Evolutionary conservation across 2,113 vertebrate species (phyloP).

Genomic region (Apus apus): DNA sequence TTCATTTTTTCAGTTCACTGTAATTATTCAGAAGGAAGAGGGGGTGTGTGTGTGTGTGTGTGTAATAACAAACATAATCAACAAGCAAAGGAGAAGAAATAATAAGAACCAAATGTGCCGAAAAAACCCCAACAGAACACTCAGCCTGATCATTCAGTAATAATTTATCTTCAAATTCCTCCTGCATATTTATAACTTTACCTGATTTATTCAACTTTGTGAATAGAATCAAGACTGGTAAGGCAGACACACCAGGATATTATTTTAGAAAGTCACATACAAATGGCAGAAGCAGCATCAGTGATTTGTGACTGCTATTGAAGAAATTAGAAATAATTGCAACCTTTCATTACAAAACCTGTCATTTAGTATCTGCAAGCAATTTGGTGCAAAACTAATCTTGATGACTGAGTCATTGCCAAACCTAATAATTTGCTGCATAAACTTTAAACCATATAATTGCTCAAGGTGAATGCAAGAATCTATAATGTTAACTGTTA

Average conservation of each 20-base stretch:
- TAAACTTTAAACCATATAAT: constrained; percentile 44
- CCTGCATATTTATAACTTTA: not conserved
- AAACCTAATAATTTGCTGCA: constrained; percentile 39
- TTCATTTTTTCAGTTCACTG: not conserved
- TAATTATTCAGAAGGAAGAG: not conserved
- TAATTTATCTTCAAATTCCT: constrained; percentile 1
- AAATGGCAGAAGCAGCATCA: constrained; percentile 25
- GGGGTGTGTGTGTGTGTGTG: too few species aligned
- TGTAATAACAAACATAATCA: not conserved
- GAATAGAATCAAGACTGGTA: not conserved
- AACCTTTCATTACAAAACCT: constrained; percentile 54
- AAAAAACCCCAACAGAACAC: not conserved
- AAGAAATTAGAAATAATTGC: constrained; percentile 66
- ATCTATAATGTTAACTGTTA: not conserved
- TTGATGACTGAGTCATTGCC: constrained; percentile 38
- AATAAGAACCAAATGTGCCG: not conserved
- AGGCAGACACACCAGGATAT: not conserved
- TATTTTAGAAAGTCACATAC: constrained; percentile 8
- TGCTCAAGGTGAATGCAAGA: constrained; percentile 44
- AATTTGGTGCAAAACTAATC: constrained; percentile 39
- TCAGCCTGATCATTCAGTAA: not conserved
- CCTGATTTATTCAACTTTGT: not conserved
- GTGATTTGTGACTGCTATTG: constrained; percentile 33
- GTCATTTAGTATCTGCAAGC: constrained; percentile 54
- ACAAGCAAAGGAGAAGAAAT: not conserved